A percentile compares a stretch with the other conserved stretches of the same genome.
These are phyloP conservation scores for Aculops lycopersici DNA, from an alignment of 1,140 invertebrate genomes.

Conservation along the genomic window DNA sequence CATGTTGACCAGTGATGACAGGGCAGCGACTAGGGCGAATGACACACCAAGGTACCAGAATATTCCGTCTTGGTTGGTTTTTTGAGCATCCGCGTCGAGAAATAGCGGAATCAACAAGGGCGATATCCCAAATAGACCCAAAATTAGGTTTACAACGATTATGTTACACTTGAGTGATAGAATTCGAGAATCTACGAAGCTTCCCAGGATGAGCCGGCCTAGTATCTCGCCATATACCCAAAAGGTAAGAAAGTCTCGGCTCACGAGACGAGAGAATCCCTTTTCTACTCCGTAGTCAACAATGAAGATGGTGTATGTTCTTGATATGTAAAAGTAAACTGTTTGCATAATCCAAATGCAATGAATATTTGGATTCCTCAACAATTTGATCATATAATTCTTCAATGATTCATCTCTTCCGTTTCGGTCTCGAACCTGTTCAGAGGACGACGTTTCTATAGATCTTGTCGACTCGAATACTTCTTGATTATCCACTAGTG, in stretches of 20 bases:
- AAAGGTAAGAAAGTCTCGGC: neutral
- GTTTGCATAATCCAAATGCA: neutral
- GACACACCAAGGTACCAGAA: too few species aligned
- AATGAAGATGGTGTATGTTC: neutral
- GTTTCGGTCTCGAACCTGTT: too few species aligned
- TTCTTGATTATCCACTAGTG: neutral
- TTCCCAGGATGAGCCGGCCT: neutral
- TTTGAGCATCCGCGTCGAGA: too few species aligned
- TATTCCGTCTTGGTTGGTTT: too few species aligned
- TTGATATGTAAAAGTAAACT: neutral
- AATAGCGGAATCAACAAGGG: neutral
- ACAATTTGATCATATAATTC: too few species aligned
- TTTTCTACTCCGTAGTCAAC: neutral
- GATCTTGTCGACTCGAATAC: too few species aligned
- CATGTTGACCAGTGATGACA: neutral
- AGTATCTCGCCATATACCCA: neutral
- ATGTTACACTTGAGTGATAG: neutral
- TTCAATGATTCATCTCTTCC: too few species aligned
- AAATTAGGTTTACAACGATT: neutral
- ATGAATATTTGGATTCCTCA: neutral
- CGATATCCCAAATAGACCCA: neutral
- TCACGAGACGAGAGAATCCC: neutral
- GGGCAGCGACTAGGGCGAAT: neutral
- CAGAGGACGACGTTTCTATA: too few species aligned
- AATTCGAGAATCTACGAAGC: neutral